Percentiles rank a stretch among this genome's conserved stretches.
phyloP scores from a whole-genome alignment of 2,888 invertebrate genomes.

The Creontiades dilutus region DNA sequence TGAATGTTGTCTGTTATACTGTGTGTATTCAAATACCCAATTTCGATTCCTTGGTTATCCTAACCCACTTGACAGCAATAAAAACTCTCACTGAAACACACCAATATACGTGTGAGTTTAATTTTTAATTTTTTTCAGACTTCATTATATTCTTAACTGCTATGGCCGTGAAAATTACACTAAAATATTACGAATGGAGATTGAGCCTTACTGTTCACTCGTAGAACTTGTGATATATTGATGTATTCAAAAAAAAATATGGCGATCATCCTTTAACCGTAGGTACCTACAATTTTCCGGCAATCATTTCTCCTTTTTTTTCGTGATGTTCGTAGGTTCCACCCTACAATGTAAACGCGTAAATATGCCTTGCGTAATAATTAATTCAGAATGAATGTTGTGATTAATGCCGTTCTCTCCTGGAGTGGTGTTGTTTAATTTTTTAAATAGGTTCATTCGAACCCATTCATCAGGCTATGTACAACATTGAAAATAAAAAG shows the following conservation, averaged over 20 bases:
- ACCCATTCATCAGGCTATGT: conserved; percentile 44
- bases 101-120: not conserved
- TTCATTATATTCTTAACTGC: too few species aligned
- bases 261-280: too few species aligned
- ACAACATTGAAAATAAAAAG: conserved; percentile 38
- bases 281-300: not conserved
- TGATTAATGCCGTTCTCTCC: conserved; percentile 21
- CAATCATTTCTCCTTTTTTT: not conserved
- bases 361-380: conserved; percentile 9
- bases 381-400: conserved; percentile 44
- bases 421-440: conserved; percentile 37
- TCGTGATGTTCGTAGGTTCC: too few species aligned
- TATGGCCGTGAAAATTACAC: not conserved
- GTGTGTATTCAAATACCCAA: not conserved
- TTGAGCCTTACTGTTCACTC: not conserved
- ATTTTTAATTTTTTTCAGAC: not conserved
- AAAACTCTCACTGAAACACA: not conserved
- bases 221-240: conserved; percentile 28
- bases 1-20: not conserved
- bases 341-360: not conserved
- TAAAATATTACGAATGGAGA: not conserved
- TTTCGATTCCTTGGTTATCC: not conserved
- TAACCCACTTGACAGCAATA: not conserved
- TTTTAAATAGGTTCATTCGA: conserved; percentile 48
- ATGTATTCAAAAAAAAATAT: not conserved